These are phyloP conservation scores for Kuschelorhynchus macadamiae DNA, from an alignment of 2,888 invertebrate species.

Conservation along the genomic window DNA sequence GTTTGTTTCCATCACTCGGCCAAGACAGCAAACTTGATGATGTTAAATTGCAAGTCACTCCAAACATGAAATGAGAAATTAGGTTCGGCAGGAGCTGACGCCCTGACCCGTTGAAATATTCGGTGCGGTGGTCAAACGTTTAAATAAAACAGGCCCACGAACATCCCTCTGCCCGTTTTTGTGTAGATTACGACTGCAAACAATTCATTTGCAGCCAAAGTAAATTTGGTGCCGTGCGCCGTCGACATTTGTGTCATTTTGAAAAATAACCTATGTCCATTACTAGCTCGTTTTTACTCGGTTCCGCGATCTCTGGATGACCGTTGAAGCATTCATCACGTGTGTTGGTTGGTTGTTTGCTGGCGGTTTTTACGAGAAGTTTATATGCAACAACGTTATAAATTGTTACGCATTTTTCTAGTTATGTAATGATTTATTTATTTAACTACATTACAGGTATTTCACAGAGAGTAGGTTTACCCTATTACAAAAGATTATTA, in stretches of 20 bases:
- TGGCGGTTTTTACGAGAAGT: too few species aligned
- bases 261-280: conserved; percentile 53
- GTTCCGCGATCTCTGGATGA: conserved; percentile 26
- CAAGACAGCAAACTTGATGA: conserved; percentile 11
- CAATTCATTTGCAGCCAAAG: conserved; percentile 60
- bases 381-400: too few species aligned
- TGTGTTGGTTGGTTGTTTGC: too few species aligned
- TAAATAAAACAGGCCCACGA: conserved; percentile 55
- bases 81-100: conserved; percentile 42
- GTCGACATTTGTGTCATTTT: conserved; percentile 57
- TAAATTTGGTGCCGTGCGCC: conserved; percentile 55
- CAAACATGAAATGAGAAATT: conserved; percentile 43
- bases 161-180: conserved; percentile 46
- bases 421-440: too few species aligned
- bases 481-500: too few species aligned
- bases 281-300: conserved; percentile 42
- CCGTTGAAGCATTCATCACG: conserved; percentile 27
- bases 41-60: conserved; percentile 44
- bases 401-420: too few species aligned
- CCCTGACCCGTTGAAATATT: conserved; percentile 44
- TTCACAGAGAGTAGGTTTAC: too few species aligned
- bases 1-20: conserved; percentile 16
- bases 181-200: conserved; percentile 59
- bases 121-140: conserved; percentile 45
- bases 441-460: too few species aligned